phyloP scores from a whole-genome alignment of 2,797 vertebrate genomes.

The Poeciliopsis paucimaculata region DNA sequence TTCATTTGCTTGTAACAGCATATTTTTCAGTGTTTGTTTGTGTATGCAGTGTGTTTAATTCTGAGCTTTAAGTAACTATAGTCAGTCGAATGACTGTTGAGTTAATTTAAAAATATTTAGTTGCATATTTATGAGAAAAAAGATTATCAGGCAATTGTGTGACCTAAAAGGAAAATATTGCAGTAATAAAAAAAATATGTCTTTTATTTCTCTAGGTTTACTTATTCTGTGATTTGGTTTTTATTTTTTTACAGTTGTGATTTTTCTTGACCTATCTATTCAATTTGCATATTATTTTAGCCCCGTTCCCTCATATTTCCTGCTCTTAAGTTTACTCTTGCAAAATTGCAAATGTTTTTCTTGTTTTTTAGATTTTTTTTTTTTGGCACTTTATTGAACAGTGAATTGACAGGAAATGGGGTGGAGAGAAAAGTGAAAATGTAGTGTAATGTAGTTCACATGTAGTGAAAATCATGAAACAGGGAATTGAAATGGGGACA shows the following conservation, averaged over 20 bases:
- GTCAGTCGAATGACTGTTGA: neutral
- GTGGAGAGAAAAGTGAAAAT: neutral
- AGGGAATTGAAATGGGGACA: neutral
- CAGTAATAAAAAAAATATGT: neutral
- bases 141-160: neutral
- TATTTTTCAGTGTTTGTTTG: constrained; percentile 12
- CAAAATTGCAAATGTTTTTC: neutral
- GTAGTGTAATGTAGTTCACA: too few relatives aligned
- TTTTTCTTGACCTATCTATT: neutral
- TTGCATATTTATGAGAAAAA: constrained; percentile 2
- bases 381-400: neutral
- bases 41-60: constrained; percentile 9
- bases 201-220: neutral
- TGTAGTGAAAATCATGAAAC: neutral
- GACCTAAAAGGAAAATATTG: neutral
- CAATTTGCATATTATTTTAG: neutral
- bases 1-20: constrained; percentile 24
- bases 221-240: neutral
- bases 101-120: constrained; percentile 10
- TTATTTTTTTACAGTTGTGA: neutral
- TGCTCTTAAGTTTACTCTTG: neutral
- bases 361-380: neutral
- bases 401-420: neutral
- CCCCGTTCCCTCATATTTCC: neutral
- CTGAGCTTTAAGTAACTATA: constrained; percentile 7